Percentiles rank a stretch among this genome's conserved stretches.
Conservation (phyloP, 1,140 invertebrate species). For the Drosophila lacertosa region DNA sequence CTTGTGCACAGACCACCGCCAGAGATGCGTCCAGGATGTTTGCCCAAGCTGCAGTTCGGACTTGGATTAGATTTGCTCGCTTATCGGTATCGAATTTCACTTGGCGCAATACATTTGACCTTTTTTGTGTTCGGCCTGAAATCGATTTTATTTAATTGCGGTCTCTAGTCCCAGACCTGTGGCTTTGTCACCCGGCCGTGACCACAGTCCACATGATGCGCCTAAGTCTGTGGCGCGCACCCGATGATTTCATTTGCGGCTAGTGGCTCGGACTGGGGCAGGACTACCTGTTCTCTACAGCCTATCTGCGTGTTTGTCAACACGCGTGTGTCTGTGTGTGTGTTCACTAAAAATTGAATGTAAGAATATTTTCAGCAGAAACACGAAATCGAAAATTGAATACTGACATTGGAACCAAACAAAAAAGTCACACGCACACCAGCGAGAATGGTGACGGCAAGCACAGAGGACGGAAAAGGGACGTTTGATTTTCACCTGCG, state of each 20-base stretch:
- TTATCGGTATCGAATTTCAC: conserved; percentile 37
- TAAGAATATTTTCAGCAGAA: conserved; percentile 10
- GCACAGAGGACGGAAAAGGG: neutral
- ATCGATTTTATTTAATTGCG: conserved; percentile 69
- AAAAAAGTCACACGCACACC: conserved; percentile 67
- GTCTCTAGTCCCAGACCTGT: conserved; percentile 45
- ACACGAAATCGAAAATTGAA: conserved; percentile 50
- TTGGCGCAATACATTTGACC: conserved; percentile 26
- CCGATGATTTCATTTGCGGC: conserved; percentile 77
- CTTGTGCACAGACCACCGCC: conserved; percentile 11
- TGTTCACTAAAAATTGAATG: conserved; percentile 1
- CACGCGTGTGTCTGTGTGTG: conserved; percentile 23
- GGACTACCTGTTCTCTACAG: conserved; percentile 43
- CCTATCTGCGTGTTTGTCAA: conserved; percentile 41
- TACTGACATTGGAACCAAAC: conserved; percentile 29
- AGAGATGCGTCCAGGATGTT: conserved; percentile 34
- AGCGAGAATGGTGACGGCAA: conserved; percentile 1
- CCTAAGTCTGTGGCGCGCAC: conserved; percentile 12
- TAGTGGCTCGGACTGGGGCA: conserved; percentile 17
- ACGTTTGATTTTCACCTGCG: conserved; percentile 62
- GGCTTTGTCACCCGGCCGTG: conserved; percentile 66
- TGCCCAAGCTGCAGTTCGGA: conserved; percentile 21
- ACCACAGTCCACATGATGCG: conserved; percentile 49
- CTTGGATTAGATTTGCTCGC: conserved; percentile 26
- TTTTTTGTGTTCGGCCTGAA: conserved; percentile 32